A percentile compares a stretch with the other conserved stretches of the same genome.
phyloP scores from a whole-genome alignment of 2,888 invertebrate genomes.

The Pachycephus smyrnensis region DNA sequence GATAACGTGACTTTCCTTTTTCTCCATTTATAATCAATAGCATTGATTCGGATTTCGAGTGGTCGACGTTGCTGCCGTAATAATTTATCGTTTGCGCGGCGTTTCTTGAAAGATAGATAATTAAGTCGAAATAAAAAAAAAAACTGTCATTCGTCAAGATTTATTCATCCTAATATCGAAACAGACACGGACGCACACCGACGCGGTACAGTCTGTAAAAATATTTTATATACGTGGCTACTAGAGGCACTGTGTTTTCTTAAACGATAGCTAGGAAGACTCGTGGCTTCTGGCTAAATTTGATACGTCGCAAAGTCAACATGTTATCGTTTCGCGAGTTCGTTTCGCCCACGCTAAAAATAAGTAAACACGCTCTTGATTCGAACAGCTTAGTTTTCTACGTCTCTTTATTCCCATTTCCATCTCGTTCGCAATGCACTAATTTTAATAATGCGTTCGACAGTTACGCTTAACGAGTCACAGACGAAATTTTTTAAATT shows the following conservation, averaged over 20 bases:
- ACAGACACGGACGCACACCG: background rate
- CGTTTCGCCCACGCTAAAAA: background rate
- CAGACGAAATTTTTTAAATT: background rate
- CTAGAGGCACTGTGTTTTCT: background rate
- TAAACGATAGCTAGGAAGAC: background rate
- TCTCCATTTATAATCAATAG: background rate
- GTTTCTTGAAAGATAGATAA: background rate
- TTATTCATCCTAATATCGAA: background rate
- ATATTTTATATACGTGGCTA: background rate
- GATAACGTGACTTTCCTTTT: background rate
- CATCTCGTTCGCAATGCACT: background rate
- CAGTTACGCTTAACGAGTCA: background rate
- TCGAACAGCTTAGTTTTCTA: background rate
- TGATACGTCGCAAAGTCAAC: background rate
- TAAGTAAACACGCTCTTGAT: background rate
- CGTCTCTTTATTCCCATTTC: no score
- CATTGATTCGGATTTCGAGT: no score
- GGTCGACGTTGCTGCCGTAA: background rate
- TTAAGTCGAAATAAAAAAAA: background rate
- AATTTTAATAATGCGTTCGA: background rate
- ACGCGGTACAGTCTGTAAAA: background rate
- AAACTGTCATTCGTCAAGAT: background rate
- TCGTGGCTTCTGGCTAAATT: background rate
- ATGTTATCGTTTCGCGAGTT: background rate
- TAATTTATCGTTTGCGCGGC: background rate